phyloP scores from a whole-genome alignment of 1,140 invertebrate genomes.

The Orius laevigatus region DNA sequence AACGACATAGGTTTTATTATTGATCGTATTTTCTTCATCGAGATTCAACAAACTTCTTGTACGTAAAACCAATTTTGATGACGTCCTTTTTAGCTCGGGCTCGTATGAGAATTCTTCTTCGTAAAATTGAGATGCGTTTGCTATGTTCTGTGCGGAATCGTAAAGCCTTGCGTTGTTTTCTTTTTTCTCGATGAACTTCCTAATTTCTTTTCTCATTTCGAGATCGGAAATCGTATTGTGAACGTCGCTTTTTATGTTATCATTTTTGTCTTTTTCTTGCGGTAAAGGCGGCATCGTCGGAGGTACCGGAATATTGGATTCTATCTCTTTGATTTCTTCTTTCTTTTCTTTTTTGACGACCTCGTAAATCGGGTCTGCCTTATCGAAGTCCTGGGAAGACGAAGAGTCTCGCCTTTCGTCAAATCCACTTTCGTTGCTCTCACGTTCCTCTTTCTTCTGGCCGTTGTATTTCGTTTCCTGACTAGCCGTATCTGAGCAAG shows the following conservation, averaged over 20 bases:
- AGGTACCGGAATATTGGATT: background rate
- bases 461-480: constrained; percentile 4
- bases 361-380: background rate
- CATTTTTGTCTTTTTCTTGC: constrained; percentile 1
- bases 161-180: constrained; percentile 2
- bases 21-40: constrained; percentile 14
- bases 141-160: background rate
- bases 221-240: background rate
- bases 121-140: constrained; percentile 7
- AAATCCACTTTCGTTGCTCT: constrained; percentile 9
- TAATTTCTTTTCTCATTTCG: constrained; percentile 7
- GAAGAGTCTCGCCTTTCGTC: constrained; percentile 7
- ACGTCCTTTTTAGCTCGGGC: constrained; percentile 17
- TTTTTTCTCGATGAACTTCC: constrained; percentile 5
- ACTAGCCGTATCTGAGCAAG: constrained; percentile 1
- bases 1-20: background rate
- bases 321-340: background rate
- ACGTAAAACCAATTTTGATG: constrained; percentile 19
- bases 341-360: background rate
- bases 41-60: constrained; percentile 21
- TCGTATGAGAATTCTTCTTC: constrained; percentile 23
- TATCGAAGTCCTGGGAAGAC: constrained; percentile 7
- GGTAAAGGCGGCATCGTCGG: background rate
- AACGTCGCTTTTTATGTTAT: constrained; percentile 3
- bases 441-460: background rate